Conservation (phyloP, 2,888 invertebrate genomes). For the Leptura quadrifasciata region DNA sequence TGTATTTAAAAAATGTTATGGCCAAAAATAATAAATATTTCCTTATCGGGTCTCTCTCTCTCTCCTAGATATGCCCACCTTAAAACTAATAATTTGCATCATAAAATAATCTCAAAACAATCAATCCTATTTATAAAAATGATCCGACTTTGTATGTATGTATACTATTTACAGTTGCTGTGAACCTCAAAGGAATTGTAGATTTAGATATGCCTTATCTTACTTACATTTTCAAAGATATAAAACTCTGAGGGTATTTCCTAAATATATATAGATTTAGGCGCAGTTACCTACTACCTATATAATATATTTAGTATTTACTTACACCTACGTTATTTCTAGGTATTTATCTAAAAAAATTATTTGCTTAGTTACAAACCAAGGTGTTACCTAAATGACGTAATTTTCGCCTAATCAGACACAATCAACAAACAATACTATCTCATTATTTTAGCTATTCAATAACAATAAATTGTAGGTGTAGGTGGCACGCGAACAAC, state of each 20-base stretch:
- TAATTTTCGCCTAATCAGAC: neutral
- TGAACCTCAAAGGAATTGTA: neutral
- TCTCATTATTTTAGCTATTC: conserved; percentile 1
- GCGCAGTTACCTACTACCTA: neutral
- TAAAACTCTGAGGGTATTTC: neutral
- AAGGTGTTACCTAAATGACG: conserved; percentile 22
- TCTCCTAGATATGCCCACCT: no score
- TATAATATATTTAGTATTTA: no score
- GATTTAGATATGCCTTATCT: neutral
- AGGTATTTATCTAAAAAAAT: neutral
- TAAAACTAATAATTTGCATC: no score
- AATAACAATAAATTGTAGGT: conserved; percentile 12
- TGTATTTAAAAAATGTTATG: no score
- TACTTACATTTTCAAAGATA: no score
- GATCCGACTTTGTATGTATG: no score
- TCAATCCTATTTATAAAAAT: no score
- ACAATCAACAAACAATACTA: neutral
- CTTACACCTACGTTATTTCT: neutral
- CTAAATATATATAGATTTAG: neutral
- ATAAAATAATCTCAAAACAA: no score
- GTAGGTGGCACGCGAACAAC: conserved; percentile 18
- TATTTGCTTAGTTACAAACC: conserved; percentile 14
- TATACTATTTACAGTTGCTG: no score
- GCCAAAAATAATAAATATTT: no score
- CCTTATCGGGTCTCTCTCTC: no score